Percentiles rank a stretch among this genome's conserved stretches.
These are phyloP conservation scores for Apogon talboti DNA, from an alignment of 2,797 vertebrate genomes.

Conservation along the genomic window DNA sequence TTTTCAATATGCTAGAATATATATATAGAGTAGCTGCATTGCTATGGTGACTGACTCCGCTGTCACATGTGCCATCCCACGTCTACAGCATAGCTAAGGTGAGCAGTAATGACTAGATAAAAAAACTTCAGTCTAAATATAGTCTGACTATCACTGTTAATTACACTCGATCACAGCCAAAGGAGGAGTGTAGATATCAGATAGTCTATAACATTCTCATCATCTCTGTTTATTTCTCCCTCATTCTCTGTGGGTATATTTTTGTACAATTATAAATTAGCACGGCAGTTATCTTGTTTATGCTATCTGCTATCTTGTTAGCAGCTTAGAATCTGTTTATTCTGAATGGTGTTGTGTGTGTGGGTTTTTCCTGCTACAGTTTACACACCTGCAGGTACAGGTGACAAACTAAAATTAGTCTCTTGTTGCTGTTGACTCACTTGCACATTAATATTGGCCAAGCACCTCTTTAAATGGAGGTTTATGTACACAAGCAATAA, in stretches of 20 bases:
- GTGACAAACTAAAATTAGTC: slow-evolving; percentile 23
- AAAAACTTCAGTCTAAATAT: slow-evolving; percentile 66
- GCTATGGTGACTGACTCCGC: slow-evolving; percentile 45
- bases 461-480: neutral
- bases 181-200: slow-evolving; percentile 37
- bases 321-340: slow-evolving; percentile 10
- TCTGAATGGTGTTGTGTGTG: neutral
- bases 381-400: slow-evolving; percentile 2
- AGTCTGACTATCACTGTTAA: slow-evolving; percentile 50
- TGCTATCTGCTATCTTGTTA: neutral
- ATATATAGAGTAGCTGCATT: slow-evolving; percentile 57
- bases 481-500: neutral
- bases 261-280: slow-evolving; percentile 11
- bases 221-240: slow-evolving; percentile 3
- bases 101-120: slow-evolving; percentile 48
- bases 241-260: slow-evolving; percentile 6
- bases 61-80: slow-evolving; percentile 47
- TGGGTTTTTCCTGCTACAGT: slow-evolving; percentile 7
- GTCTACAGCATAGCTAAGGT: slow-evolving; percentile 61
- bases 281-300: slow-evolving; percentile 8
- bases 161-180: slow-evolving; percentile 36
- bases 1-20: slow-evolving; percentile 41
- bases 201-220: neutral
- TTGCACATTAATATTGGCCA: neutral
- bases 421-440: slow-evolving; percentile 12